These are phyloP conservation scores for Larimichthys polyactis DNA, from an alignment of 2,113 vertebrate species.

Conservation along the genomic window DNA sequence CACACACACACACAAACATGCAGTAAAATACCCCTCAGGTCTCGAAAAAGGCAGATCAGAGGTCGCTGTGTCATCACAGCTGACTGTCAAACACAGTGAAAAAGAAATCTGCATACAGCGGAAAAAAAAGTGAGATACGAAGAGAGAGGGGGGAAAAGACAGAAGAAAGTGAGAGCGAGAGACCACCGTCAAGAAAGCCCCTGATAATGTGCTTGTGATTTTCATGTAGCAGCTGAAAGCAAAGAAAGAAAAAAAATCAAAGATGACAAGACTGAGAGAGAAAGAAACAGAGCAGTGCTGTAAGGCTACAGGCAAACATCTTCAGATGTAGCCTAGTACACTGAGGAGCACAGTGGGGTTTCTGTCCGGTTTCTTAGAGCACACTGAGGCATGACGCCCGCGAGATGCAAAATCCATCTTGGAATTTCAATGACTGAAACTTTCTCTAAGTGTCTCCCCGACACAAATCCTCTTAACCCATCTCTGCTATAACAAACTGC, in stretches of 20 bases:
- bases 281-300: constrained; percentile 8
- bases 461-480: constrained; percentile 41
- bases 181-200: constrained; percentile 24
- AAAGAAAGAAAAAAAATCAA: background rate
- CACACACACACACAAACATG: constrained; percentile 25
- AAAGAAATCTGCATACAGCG: constrained; percentile 55
- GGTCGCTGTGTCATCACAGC: constrained; percentile 65
- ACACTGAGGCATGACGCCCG: constrained; percentile 27
- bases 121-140: too few species aligned
- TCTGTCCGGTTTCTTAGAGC: constrained; percentile 41
- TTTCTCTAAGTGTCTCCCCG: constrained; percentile 35
- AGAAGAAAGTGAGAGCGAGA: background rate
- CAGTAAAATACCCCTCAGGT: constrained; percentile 24
- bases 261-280: constrained; percentile 8
- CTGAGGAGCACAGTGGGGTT: constrained; percentile 29
- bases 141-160: background rate
- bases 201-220: constrained; percentile 45
- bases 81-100: constrained; percentile 69
- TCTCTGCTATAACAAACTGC: constrained; percentile 31
- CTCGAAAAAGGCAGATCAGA: constrained; percentile 40
- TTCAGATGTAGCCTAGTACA: constrained; percentile 23
- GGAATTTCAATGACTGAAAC: constrained; percentile 62
- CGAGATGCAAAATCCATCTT: constrained; percentile 31
- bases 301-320: constrained; percentile 31
- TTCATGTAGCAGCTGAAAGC: constrained; percentile 20